Evolutionary conservation across 2,888 invertebrate genomes (phyloP).

Genomic region (Mactromeris polynyma): DNA sequence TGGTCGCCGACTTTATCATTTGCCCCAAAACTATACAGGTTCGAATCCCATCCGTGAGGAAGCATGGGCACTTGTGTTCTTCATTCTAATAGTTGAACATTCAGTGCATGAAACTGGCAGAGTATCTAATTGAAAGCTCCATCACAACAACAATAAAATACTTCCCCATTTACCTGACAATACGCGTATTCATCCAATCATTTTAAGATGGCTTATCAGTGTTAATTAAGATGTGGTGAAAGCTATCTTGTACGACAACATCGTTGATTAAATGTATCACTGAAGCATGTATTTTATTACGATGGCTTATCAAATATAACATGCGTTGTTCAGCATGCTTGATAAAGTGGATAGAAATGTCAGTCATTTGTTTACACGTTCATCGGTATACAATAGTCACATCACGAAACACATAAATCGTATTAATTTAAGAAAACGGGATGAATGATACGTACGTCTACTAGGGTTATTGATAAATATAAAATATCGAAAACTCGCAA

Average conservation of each 20-base stretch:
- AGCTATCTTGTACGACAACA: neutral
- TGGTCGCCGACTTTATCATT: too few relatives aligned
- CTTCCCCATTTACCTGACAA: neutral
- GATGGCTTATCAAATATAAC: neutral
- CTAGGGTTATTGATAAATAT: too few relatives aligned
- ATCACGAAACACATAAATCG: neutral
- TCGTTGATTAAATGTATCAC: neutral
- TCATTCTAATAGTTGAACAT: too few relatives aligned
- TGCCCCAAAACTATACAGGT: too few relatives aligned
- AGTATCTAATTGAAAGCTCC: too few relatives aligned
- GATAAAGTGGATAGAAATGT: neutral
- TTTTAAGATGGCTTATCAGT: neutral
- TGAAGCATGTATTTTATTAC: neutral
- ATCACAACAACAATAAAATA: too few relatives aligned
- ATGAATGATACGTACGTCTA: neutral
- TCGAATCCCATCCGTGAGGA: too few relatives aligned
- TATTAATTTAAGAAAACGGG: neutral
- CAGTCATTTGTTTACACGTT: neutral
- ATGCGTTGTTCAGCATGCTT: neutral
- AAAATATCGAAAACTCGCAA: too few relatives aligned
- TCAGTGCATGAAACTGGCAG: too few relatives aligned
- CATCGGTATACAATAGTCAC: neutral
- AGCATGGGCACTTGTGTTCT: too few relatives aligned
- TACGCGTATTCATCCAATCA: neutral
- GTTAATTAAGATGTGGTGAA: neutral